Conservation (phyloP, 2,113 vertebrate genomes). For the Astatoreochromis straeleni region DNA sequence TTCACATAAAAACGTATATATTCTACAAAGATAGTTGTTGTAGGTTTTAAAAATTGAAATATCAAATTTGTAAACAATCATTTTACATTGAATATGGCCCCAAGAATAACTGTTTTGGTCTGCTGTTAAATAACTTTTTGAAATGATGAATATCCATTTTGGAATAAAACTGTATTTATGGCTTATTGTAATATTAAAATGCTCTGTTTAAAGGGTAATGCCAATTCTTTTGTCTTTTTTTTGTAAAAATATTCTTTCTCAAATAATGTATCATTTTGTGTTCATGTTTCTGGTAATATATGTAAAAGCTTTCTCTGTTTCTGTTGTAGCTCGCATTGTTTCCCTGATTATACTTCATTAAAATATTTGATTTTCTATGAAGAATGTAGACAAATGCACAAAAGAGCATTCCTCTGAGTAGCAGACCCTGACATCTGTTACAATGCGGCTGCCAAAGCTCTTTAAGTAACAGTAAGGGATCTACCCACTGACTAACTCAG, state of each 20-base stretch:
- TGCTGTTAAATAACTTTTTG: not conserved
- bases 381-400: not conserved
- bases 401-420: not conserved
- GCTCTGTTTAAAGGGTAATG: slow-evolving; percentile 63
- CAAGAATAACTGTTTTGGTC: not conserved
- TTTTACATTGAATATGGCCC: not conserved
- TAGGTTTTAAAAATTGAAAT: not conserved
- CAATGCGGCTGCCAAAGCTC: not conserved
- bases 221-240: slow-evolving; percentile 20
- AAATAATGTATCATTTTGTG: not conserved
- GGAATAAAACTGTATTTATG: slow-evolving; percentile 22
- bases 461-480: not conserved
- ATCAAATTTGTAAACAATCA: not conserved
- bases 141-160: slow-evolving; percentile 1
- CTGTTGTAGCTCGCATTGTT: not conserved
- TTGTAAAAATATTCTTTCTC: not conserved
- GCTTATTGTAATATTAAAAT: slow-evolving; percentile 11
- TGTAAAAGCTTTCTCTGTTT: not conserved
- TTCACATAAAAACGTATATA: not conserved
- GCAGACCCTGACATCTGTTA: not conserved
- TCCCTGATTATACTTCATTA: not conserved
- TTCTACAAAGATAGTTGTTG: not conserved
- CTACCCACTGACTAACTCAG: not conserved
- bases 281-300: not conserved
- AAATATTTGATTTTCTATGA: not conserved